Base-by-base conservation (phyloP, 2,888 invertebrate species). In the Andrena praecox region DNA sequence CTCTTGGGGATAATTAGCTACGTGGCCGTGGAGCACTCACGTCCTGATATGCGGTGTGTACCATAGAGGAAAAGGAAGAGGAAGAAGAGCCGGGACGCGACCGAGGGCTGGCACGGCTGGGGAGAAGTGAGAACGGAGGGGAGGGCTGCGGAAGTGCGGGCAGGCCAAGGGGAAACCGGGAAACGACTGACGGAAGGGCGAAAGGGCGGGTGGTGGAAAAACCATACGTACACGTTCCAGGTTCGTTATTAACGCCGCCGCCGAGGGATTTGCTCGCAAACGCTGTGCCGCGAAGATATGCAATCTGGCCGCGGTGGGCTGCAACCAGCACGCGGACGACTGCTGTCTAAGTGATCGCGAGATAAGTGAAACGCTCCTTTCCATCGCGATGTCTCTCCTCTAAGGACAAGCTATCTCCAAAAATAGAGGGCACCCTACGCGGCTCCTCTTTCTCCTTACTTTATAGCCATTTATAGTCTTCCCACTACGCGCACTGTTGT, bases 1-100 rank as follows among this genome's bases (percentile, higher is more conserved):
- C 90, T 90, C 90, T 89, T 86, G 91, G 91, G 92, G 89, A 92
- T 93, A 93, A 93, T 93, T 93, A 93, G 91, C 91, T 90, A 91
- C 91, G 92, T 90, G 90, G 89, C 87, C 87, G 84, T 84, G 87
- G 87, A 88, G 90, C 85, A 86, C 81, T 88, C 87, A 80, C 84
- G 84, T 85, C 72, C 87, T 87, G 88, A 89, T 89, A 88, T 80
- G 88, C 89, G 80, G 83, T 81, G 80, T 85, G 80, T 84, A 83
- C 89, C 77, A 66, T 60, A 60, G 77, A 73, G 78, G 77, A 76
- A 71, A 72, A 73, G 72, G 77, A 80, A 60, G 69, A 69, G 60
- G 73, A 77, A 62, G 66, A 52, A 67, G 72, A 35, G 24, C n/a
- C 6, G 24, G 52, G 54, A 35, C 20, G 59, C 42, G 42, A 42